Base-by-base conservation (phyloP, 1,140 invertebrate genomes). In the Diorhabda sublineata region DNA sequence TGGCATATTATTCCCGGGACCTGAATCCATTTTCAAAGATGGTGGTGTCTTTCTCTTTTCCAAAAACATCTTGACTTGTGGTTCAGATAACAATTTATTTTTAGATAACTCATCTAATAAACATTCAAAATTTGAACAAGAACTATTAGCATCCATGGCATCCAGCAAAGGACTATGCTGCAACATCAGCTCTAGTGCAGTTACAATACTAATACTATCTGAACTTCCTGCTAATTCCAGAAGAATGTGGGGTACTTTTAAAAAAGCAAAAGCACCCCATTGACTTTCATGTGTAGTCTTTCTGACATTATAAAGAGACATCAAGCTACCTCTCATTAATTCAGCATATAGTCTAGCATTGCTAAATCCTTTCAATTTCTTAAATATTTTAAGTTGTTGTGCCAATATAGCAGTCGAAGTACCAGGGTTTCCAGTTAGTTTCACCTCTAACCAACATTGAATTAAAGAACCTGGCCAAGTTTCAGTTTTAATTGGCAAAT, bases 181-280 rank as follows among this genome's bases (percentile, higher is more conserved):
- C 0, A 96, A 80, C 5, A 97, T 80, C 58, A 92, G 83, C 79
- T 97, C 92, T 72, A 98, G 87, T 0, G 92, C 92, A 80, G 91
- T 89, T 43, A 93, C 85, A 56, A 97, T 70, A 73, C 70, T 75
- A 6, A 60, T 66, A 58, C 62, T 68, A 61, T 78, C 74, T 71
- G 74, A 85, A 63, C 85, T 80, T 3, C 82, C 82, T 67, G 91
- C 87, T 7, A 94, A 77, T 71, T 91, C 88, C 66, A 89, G 87
- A 8, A 94, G 84, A 66, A 93, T 89, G 75, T 91, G 87, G 3
- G 93, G 93, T 65, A 97, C 86, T 84, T 97, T 97, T 0, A 98
- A 84, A 80, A 97, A 97, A 7, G 91, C 94, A 78, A 97, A 97
- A 26, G 94, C 94, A 41, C 92, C 92, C 94, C 95, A 98, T 76